These are phyloP conservation scores for Falco punctatus DNA, from an alignment of 2,113 vertebrate species.

Conservation along the genomic window DNA sequence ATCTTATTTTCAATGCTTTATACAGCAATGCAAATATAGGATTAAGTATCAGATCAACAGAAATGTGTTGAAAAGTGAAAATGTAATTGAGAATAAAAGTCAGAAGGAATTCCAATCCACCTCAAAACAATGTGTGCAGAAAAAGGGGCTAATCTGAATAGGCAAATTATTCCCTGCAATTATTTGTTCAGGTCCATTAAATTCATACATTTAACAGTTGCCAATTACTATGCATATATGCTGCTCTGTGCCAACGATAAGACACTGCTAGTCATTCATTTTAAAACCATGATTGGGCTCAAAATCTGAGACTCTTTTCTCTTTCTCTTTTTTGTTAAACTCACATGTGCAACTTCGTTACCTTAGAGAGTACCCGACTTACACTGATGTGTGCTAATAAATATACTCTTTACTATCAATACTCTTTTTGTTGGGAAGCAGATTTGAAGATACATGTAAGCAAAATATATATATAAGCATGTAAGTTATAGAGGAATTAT, in stretches of 20 bases:
- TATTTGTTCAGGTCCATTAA: neutral
- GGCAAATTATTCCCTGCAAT: neutral
- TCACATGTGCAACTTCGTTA: neutral
- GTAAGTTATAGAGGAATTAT: neutral
- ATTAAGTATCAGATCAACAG: neutral
- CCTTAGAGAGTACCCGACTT: neutral
- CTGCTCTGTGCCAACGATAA: neutral
- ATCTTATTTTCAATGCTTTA: neutral
- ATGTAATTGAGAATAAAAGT: neutral
- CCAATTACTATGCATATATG: neutral
- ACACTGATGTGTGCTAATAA: neutral
- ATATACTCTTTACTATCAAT: neutral
- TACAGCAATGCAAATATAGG: neutral
- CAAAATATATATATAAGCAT: neutral
- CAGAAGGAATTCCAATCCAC: neutral
- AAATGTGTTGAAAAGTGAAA: neutral
- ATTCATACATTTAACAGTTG: neutral
- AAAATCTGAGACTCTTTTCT: neutral
- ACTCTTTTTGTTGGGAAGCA: neutral
- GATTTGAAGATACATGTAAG: neutral
- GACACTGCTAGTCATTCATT: neutral
- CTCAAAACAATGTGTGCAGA: neutral
- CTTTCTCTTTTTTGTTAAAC: neutral
- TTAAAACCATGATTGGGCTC: neutral
- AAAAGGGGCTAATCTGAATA: neutral